Base-by-base conservation (phyloP, 2,113 vertebrate genomes). In the Gallinago paraguaiae region DNA sequence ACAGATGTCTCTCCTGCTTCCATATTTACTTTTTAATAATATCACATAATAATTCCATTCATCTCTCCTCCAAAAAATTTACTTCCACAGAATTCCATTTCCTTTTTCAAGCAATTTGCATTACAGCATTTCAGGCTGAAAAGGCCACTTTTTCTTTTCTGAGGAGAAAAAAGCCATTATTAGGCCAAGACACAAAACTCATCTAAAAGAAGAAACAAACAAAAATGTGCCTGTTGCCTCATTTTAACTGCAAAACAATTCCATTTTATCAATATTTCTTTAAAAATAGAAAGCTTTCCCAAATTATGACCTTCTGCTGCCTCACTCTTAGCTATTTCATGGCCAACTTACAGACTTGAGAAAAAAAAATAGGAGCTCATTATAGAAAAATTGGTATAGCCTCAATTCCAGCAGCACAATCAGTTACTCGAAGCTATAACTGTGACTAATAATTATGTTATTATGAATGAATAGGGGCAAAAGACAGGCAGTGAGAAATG, bases 231-330 rank as follows among this genome's bases (percentile, higher is more conserved):
- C 45, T 41, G 25, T 72, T 88, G 57, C 45, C 64, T 59, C 75
- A 53, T 94, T 91, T 90, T 68, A 75, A 90, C 71, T 86, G 86
- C 71, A 80, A 85, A 93, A 31, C 33, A 63, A 79, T 81, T 70
- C 63, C 41, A 39, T 64, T 78, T 46, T 60, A 96, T 75, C 82
- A 90, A 45, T 85, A 90, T 83, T 83, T 96, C 82, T 93, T 81
- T 74, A 68, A 81, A 92, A 93, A 85, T 57, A 54, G 90, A 88
- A 83, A 78, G 70, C 88, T 74, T 78, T 95, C 39, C 30, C 30
- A 77, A 83, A 89, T 93, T 46, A 83, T 63, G 79, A 88, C 82
- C 72, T 95, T 94, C 79, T 94, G 71, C 87, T 94, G 92, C 81
- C 75, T 86, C 67, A 19, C 10, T 88, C 72, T 71, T 33, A 59